Evolutionary conservation across 2,888 invertebrate species (phyloP).

Genomic region (Boloria selene): DNA sequence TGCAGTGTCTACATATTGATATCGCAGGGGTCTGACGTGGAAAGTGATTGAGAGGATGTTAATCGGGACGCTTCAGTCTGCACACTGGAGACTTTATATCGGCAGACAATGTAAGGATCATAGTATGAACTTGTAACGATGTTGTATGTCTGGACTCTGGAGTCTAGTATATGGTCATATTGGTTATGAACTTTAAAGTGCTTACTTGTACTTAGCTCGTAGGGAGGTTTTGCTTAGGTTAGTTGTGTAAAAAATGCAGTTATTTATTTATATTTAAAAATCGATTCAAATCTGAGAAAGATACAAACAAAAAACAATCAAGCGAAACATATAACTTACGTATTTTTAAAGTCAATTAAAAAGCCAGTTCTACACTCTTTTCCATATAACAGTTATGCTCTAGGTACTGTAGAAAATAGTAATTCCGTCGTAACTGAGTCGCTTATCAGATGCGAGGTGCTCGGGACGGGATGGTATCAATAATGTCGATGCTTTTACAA

Average conservation of each 20-base stretch:
- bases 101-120: no score
- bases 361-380: background rate
- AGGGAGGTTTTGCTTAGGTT: no score
- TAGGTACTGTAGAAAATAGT: background rate
- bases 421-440: conserved; percentile 7
- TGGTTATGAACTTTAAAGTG: no score
- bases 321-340: no score
- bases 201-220: no score
- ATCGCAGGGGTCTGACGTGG: background rate
- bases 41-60: background rate
- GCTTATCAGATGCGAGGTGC: conserved; percentile 24
- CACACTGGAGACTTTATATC: background rate
- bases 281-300: no score
- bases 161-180: no score
- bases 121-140: no score
- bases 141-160: no score
- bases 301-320: no score
- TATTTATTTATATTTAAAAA: no score
- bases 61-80: background rate
- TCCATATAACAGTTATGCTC: background rate
- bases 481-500: conserved; percentile 20
- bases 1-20: conserved; percentile 14
- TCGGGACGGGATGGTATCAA: conserved; percentile 24
- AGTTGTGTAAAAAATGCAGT: no score
- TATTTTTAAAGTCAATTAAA: background rate